Evolutionary conservation across 2,888 invertebrate genomes (phyloP), one percentile per base, ranked within the genome.

Genomic region (Patella depressa): DNA sequence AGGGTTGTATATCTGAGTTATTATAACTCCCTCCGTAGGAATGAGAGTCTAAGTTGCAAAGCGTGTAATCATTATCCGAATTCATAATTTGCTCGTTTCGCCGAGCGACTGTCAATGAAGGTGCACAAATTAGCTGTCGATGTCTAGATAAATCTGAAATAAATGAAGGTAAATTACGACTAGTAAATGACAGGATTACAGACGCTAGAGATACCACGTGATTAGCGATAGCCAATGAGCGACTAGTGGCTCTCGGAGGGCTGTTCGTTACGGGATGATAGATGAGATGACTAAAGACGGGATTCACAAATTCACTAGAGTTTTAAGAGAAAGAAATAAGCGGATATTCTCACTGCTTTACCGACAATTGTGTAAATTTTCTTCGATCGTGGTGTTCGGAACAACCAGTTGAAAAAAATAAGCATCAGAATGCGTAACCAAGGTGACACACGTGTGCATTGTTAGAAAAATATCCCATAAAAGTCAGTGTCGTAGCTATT

Each of bases 1-100:
- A 84, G 29, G 82, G 83, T 54, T 83, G 76, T 75, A 85, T 84
- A 76, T 85, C 85, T 69, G 85, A 83, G 65, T 79, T 80, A 29
- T 79, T 81, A 81, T 86, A 89, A 73, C 84, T 84, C 65, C 87
- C 86, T 73, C 85, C 85, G 82, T 90, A 90, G 54, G 89, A 88
- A 80, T 89, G 89, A 29, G 87, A 88, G 85, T 91, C 91, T 80
- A 91, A 82, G 83, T 90, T 91, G 81, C 91, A 91, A 74, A 91
- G 81, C 53, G 91, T 90, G 82, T 91, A 91, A 79, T 90, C 90
- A 78, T 84, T 82, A 79, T 87, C 88, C 15, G 89, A 84, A 88
- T 90, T 88, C 90, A 90, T 89, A 81, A 83, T 87, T 82, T 81
- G 74, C 75, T 79, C 81, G 80, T 72, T 72, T 76, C 81, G 81